Conservation (phyloP, 2,797 vertebrate species). For the Phataginus tricuspis region DNA sequence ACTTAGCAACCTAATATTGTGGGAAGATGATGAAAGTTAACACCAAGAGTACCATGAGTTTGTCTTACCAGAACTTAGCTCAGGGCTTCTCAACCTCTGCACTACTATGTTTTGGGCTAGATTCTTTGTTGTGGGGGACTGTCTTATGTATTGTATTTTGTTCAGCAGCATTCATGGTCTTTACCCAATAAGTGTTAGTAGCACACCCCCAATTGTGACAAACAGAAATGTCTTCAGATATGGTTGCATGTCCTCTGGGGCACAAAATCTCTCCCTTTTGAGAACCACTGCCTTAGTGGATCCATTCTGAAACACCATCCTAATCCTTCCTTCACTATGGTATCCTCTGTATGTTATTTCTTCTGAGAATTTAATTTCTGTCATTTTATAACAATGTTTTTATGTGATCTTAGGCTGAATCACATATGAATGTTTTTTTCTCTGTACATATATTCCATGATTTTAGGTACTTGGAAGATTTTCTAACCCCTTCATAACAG, state of each 20-base stretch:
- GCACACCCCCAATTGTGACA: background rate
- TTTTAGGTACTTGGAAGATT: background rate
- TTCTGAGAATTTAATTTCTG: conserved; percentile 24
- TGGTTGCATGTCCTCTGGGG: background rate
- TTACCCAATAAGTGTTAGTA: background rate
- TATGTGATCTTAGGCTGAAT: background rate
- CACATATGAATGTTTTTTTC: background rate
- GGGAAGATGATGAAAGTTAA: conserved; percentile 1
- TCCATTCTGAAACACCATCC: background rate
- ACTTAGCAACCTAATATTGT: conserved; percentile 25
- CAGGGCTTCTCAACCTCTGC: background rate
- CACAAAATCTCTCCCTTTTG: background rate
- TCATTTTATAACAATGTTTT: conserved; percentile 20
- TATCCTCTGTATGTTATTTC: background rate
- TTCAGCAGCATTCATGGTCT: background rate
- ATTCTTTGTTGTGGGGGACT: background rate
- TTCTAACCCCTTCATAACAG: background rate
- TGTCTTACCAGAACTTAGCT: conserved; percentile 21
- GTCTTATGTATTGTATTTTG: background rate
- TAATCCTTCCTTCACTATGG: background rate
- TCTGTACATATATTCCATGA: background rate
- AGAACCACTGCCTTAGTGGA: background rate
- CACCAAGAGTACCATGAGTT: background rate
- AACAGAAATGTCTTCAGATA: background rate
- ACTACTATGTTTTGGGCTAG: background rate